Evolutionary conservation across 1,140 invertebrate genomes (phyloP), one percentile per base, ranked within the genome.

Genomic region (Zaprionus gabonicus): DNA sequence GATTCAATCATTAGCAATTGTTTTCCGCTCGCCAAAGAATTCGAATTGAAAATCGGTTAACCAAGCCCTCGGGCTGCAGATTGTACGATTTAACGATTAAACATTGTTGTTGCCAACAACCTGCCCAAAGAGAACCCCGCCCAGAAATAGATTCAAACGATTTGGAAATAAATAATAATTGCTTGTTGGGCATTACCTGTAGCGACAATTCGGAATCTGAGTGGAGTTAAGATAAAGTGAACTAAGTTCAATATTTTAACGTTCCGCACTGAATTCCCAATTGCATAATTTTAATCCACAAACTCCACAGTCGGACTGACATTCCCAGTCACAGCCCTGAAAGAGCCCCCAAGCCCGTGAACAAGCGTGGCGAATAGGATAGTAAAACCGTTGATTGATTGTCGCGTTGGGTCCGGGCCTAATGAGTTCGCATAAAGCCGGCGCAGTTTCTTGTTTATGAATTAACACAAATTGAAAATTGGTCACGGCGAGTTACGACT

Each of bases 1-100:
- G 78, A 90, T 90, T 79, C 71, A 81, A 88, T 84, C 85, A 73
- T 80, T 72, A 55, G 56, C 71, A 72, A 86, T 86, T 82, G 80
- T 78, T 55, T 77, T 66, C 28, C 81, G 55, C 53, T 56, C 34
- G 53, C 65, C 70, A 63, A 87, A 88, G 85, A 88, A 88, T 88
- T 84, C 55, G 68, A 69, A 65, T 81, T 74, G 65, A 73, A 82
- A 71, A 81, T 81, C 76, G 82, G 68, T 57, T 68, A 88, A 90
- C 84, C 85, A 73, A 88, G 85, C 84, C 84, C 84, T 84, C 85
- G 49, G 85, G 85, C 84, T 78, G 73, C 41, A 66, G 38, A 57
- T 25, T 56, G 25, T 57, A 65, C 46, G 56, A 66, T 78, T 88
- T 71, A 87, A 86, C 83, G 59, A 34, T 34, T 34, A 34, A 86